Percentiles rank a stretch among this genome's conserved stretches.
These are phyloP conservation scores for Drosophila elegans DNA, from an alignment of 1,140 invertebrate species.

Conservation along the genomic window DNA sequence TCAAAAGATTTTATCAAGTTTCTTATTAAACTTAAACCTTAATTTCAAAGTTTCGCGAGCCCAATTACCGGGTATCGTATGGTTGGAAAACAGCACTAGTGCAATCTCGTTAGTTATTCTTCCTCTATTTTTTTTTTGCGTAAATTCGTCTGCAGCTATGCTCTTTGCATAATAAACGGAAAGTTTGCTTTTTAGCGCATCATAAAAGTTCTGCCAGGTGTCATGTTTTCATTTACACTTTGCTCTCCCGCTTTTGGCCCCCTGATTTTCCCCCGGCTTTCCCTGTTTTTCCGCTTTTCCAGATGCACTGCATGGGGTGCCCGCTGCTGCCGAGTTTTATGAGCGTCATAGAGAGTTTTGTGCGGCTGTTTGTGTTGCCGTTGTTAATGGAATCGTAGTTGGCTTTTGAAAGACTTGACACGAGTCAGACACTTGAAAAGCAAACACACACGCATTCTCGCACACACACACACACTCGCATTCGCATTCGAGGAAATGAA, in stretches of 20 bases:
- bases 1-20: no score
- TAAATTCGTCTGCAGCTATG: constrained; percentile 24
- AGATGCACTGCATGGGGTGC: constrained; percentile 38
- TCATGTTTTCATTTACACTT: constrained; percentile 83
- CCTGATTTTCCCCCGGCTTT: constrained; percentile 3
- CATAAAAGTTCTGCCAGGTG: constrained; percentile 75
- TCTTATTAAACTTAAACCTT: background rate
- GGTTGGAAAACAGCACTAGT: constrained; percentile 11
- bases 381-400: constrained; percentile 46
- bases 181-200: constrained; percentile 72
- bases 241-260: constrained; percentile 30
- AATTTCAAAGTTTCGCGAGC: background rate
- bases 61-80: constrained; percentile 9
- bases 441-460: constrained; percentile 21
- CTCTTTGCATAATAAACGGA: constrained; percentile 65
- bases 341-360: constrained; percentile 25
- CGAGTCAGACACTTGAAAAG: constrained; percentile 48
- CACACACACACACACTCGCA: background rate
- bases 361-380: constrained; percentile 14
- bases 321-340: constrained; percentile 48
- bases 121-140: constrained; percentile 8
- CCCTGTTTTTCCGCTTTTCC: constrained; percentile 9
- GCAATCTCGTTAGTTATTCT: constrained; percentile 20
- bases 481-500: constrained; percentile 17
- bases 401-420: constrained; percentile 44